Conservation (phyloP, 1,140 invertebrate species). For the Drosophila nebulosa region DNA sequence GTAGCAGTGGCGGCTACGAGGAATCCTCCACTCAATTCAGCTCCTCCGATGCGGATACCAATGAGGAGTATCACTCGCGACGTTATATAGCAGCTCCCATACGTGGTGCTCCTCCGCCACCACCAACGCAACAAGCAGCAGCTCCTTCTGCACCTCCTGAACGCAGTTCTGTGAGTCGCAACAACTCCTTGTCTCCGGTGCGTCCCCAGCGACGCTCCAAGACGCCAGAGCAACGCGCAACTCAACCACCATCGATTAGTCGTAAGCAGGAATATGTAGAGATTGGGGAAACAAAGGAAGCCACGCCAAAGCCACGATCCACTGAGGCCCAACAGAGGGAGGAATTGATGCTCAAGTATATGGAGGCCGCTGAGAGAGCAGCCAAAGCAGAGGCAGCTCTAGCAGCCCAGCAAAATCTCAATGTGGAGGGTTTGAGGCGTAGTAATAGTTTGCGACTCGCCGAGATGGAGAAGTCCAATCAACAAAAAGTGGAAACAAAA, state of each 20-base stretch:
- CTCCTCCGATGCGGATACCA: slow-evolving; percentile 70
- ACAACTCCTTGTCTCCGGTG: slow-evolving; percentile 65
- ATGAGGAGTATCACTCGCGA: slow-evolving; percentile 32
- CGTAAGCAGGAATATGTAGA: slow-evolving; percentile 51
- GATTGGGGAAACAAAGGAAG: slow-evolving; percentile 38
- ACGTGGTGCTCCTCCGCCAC: slow-evolving; percentile 53
- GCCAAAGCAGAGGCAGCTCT: slow-evolving; percentile 55
- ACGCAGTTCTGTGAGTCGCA: slow-evolving; percentile 47
- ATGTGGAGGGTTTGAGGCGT: slow-evolving; percentile 38
- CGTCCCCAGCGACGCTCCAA: slow-evolving; percentile 69
- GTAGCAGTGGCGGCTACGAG: slow-evolving; percentile 70
- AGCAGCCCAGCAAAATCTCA: slow-evolving; percentile 33
- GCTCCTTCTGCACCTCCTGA: slow-evolving; percentile 33
- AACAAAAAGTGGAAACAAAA: slow-evolving; percentile 38
- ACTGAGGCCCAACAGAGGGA: slow-evolving; percentile 50
- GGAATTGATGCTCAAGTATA: slow-evolving; percentile 50
- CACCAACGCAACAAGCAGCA: slow-evolving; percentile 13
- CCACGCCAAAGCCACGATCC: neutral
- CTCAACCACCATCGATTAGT: slow-evolving; percentile 4
- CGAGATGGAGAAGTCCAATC: slow-evolving; percentile 14
- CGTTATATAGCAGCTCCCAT: slow-evolving; percentile 54
- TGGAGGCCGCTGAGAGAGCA: slow-evolving; percentile 56
- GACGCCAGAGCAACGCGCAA: slow-evolving; percentile 59
- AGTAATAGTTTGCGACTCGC: slow-evolving; percentile 43
- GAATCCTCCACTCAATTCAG: slow-evolving; percentile 79